Evolutionary conservation across 2,797 vertebrate genomes (phyloP).

Genomic region (Fratercula arctica): DNA sequence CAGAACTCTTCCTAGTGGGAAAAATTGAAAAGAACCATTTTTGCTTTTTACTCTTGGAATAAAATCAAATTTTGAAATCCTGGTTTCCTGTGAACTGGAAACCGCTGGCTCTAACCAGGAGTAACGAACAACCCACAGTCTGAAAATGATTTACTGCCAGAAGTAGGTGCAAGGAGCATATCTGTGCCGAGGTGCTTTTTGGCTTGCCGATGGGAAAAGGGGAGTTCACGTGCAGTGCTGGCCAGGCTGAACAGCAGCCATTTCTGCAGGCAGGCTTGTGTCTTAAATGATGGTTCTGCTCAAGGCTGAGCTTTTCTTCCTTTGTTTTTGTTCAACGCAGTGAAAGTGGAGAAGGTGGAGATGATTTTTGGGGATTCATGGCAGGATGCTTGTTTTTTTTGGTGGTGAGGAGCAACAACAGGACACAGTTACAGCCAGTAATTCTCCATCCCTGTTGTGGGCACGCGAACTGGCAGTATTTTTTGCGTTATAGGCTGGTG

Average conservation of each 20-base stretch:
- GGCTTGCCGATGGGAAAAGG: neutral
- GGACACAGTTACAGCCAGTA: neutral
- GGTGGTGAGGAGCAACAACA: neutral
- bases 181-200: neutral
- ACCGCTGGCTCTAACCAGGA: conserved; percentile 15
- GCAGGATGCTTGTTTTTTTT: neutral
- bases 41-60: conserved; percentile 43
- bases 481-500: neutral
- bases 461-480: neutral
- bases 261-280: neutral
- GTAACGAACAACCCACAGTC: neutral
- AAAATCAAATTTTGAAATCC: conserved; percentile 34
- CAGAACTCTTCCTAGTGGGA: conserved; percentile 28
- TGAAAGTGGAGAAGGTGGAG: neutral
- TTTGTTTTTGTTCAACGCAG: accelerated
- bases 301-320: neutral
- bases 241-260: neutral
- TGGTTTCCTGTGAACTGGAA: conserved; percentile 66
- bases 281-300: neutral
- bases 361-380: neutral
- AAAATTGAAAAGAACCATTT: neutral
- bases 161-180: neutral
- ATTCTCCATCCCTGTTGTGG: neutral
- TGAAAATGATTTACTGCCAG: conserved; percentile 20
- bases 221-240: accelerated